These are phyloP conservation scores for Asbolus verrucosus DNA, from an alignment of 1,140 invertebrate genomes.

Conservation along the genomic window DNA sequence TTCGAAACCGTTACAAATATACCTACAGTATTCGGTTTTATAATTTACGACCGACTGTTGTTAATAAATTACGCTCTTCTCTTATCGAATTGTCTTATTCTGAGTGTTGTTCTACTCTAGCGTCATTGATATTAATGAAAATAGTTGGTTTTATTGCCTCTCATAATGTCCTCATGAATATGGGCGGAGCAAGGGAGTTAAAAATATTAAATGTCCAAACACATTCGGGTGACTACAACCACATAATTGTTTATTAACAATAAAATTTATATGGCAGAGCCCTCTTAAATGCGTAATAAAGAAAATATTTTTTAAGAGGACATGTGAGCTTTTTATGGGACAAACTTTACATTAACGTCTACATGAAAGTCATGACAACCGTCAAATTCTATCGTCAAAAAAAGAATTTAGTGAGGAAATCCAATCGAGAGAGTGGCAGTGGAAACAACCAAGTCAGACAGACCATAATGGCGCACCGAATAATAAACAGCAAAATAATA, in stretches of 20 bases:
- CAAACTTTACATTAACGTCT: slow-evolving; percentile 32
- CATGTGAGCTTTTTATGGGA: slow-evolving; percentile 28
- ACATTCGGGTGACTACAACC: background rate
- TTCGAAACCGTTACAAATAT: slow-evolving; percentile 45
- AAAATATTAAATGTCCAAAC: slow-evolving; percentile 5
- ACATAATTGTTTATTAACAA: slow-evolving; percentile 37
- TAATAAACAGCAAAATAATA: slow-evolving; percentile 35
- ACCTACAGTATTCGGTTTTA: slow-evolving; percentile 36
- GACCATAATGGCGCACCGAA: slow-evolving; percentile 22
- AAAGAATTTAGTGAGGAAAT: slow-evolving; percentile 26
- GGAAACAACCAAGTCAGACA: slow-evolving; percentile 10
- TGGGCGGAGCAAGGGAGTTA: too few species aligned
- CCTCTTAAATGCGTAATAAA: slow-evolving; percentile 16
- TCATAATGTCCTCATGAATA: background rate
- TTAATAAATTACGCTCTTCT: slow-evolving; percentile 17
- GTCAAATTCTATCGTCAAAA: slow-evolving; percentile 22
- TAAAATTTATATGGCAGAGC: slow-evolving; percentile 28
- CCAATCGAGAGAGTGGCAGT: slow-evolving; percentile 17
- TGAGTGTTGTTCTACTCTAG: background rate
- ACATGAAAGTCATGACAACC: slow-evolving; percentile 29
- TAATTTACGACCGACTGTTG: slow-evolving; percentile 40
- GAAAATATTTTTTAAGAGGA: slow-evolving; percentile 28
- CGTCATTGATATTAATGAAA: slow-evolving; percentile 17
- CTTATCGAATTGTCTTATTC: slow-evolving; percentile 14
- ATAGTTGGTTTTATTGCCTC: slow-evolving; percentile 15